Evolutionary conservation across 2,797 vertebrate genomes (phyloP), one percentile per base, ranked within the genome.

Genomic region (Dendrocincla fuliginosa): DNA sequence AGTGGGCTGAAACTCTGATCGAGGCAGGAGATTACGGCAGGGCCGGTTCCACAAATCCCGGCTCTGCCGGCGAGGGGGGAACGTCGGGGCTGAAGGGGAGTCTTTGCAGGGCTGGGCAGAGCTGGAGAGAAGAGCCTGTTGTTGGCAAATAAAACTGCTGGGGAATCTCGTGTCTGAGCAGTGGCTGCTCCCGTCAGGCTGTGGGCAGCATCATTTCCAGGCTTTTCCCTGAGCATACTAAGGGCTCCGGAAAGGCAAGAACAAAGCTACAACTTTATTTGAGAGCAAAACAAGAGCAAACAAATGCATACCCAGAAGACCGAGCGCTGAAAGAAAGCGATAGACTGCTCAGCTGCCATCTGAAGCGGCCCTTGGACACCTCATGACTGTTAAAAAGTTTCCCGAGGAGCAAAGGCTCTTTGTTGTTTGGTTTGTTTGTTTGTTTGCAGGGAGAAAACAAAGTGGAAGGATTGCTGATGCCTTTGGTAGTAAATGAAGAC

Each of bases 401-500:
- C 84, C 82, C 1, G 30, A 86, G 70, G 41, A 96, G 89, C 35
- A 49, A 87, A 94, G 6, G 76, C 37, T 71, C 71, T 70, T 71
- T 77, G 87, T 70, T 35, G 53, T 14, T 53, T 46, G 35, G 25
- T 53, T 82, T 76, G 64, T 60, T 80, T 85, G 80, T 88, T 92
- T 87, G 82, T 93, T 94, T 10, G 7, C 81, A n/a, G 61, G 60
- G 46, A 95, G 84, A 88, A 94, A 96, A 94, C 83, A 82, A 95
- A 92, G 91, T 41, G 44, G 61, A 86, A 90, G 85, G 83, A 64
- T 70, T 93, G 93, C 94, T 93, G 93, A 91, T 74, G 95, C 87
- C 93, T 94, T 96, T 87, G 83, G 89, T 80, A 60, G 85, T 80
- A 97, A 97, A 97, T 96, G 87, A 94, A 97, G 95, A 95, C 90